These are phyloP conservation scores for Pygmarrhopalites habei DNA, from an alignment of 1,140 invertebrate genomes.

Conservation along the genomic window DNA sequence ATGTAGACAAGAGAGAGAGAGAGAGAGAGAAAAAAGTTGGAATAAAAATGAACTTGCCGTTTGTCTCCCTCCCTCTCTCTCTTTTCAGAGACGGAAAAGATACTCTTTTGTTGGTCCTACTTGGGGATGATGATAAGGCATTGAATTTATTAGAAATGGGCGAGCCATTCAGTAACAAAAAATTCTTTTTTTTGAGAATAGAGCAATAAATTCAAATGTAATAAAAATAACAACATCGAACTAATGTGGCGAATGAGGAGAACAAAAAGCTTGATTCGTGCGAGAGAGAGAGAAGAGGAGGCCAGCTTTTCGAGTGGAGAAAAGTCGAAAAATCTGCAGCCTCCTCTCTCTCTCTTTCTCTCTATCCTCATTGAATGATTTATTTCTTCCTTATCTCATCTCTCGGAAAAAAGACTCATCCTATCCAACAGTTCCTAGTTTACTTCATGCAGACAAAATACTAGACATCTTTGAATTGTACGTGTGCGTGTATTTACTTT, in stretches of 20 bases:
- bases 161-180: not conserved
- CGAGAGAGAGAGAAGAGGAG: not conserved
- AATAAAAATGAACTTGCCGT: not conserved
- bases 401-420: no score
- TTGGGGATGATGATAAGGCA: not conserved
- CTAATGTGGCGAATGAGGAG: slow-evolving; percentile 1
- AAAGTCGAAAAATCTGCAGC: slow-evolving; percentile 3
- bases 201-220: slow-evolving; percentile 7
- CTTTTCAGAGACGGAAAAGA: not conserved
- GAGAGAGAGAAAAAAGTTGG: not conserved
- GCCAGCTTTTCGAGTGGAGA: not conserved
- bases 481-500: no score
- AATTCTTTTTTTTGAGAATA: not conserved
- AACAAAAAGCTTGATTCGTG: not conserved
- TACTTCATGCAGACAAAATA: no score
- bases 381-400: slow-evolving; percentile 7
- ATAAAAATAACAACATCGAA: slow-evolving; percentile 8
- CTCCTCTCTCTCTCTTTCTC: no score
- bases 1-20: no score
- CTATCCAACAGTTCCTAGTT: no score
- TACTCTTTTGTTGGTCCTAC: no score
- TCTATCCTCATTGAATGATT: slow-evolving; percentile 5
- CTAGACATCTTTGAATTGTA: no score
- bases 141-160: not conserved
- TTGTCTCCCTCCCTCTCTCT: not conserved